Conservation (phyloP, 2,888 invertebrate species). For the Coleophora flavipennella region DNA sequence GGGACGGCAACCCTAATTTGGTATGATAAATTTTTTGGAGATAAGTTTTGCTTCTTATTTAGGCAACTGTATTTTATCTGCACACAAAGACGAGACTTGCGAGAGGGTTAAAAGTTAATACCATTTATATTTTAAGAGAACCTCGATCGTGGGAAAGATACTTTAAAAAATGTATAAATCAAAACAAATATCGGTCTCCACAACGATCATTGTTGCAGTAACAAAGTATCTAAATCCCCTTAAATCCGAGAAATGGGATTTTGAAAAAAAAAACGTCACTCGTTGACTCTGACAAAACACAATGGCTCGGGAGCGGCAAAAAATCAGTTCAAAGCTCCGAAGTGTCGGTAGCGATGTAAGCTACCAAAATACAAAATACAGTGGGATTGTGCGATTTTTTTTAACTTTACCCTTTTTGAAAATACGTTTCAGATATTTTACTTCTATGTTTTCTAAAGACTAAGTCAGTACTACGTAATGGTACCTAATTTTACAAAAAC, state of each 20-base stretch:
- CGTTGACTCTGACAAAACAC: constrained; percentile 64
- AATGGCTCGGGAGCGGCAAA: constrained; percentile 35
- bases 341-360: constrained; percentile 51
- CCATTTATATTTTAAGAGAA: constrained; percentile 5
- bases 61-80: background rate
- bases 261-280: constrained; percentile 49
- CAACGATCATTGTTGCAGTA: constrained; percentile 67
- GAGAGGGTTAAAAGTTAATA: background rate
- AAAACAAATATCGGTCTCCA: constrained; percentile 61
- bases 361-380: constrained; percentile 60
- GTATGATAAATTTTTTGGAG: constrained; percentile 38
- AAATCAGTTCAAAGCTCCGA: constrained; percentile 29
- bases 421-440: constrained; percentile 35
- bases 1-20: too few relatives aligned
- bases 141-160: constrained; percentile 42
- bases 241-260: constrained; percentile 71
- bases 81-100: background rate
- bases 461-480: too few relatives aligned
- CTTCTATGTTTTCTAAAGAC: constrained; percentile 1
- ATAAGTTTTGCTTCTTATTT: constrained; percentile 4
- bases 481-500: too few relatives aligned
- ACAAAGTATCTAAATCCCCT: constrained; percentile 70
- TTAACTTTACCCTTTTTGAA: constrained; percentile 23
- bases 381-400: constrained; percentile 38
- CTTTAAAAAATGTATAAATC: constrained; percentile 40